Evolutionary conservation across 2,113 vertebrate genomes (phyloP), one percentile per base, ranked within the genome.

Genomic region (Gnathonemus longibarbis): DNA sequence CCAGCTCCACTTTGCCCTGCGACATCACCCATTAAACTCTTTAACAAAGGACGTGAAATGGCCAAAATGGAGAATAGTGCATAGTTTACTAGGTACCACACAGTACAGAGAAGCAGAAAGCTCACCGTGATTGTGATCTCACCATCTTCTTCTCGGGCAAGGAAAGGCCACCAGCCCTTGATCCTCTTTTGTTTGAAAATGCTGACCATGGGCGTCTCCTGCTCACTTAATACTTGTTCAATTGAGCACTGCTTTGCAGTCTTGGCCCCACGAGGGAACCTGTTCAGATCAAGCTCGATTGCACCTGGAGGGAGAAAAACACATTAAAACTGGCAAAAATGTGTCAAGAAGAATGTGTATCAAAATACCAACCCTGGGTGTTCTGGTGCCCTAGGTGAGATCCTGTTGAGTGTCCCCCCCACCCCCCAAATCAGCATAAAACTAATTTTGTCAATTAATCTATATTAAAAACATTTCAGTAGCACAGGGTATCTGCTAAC

Each of bases 111-210:
- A 48, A 10, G 45, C 17, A 42, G 17, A 19, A n/a, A 27, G 24
- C 35, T 92, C 93, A 99, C 98, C 0, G 98, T 99, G 91, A 99
- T 93, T 93, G 99, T 98, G 91, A 98, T 96, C 92, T 99, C 98
- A 0, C 99, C 98, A 0, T 99, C 99, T 93, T 99, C 98, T 0
- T 99, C 96, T 0, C 97, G 96, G 90, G 98, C 98, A 84, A 98
- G 96, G 0, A 99, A 98, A 0, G 98, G 98, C 98, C 98, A 99
- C 98, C 98, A 99, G 94, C 98, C 98, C 91, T 99, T 99, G 92
- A 99, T 97, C 4, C 98, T 91, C 94, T 99, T 99, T 94, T 99
- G 98, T 92, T 99, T 99, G 96, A 99, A 99, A 94, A 99, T 99
- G 89, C 97, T 99, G 84, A 99, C 95, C 93, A 97, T 95, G 66